Evolutionary conservation across 2,113 vertebrate species (phyloP).

Genomic region (Passer montanus): DNA sequence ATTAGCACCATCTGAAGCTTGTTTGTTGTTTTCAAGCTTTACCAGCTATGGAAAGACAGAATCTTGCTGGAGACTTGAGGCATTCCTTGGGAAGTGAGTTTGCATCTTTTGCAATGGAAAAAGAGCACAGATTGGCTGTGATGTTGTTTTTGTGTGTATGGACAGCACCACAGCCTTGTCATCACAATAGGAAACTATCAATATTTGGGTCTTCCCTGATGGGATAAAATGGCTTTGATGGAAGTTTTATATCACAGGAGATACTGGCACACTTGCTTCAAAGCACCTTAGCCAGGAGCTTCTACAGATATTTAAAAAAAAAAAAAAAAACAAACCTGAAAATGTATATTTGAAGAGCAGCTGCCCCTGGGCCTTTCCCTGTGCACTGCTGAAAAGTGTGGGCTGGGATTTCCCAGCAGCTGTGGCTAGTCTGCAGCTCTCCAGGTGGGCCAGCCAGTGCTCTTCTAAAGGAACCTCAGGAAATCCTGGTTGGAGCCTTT

Average conservation of each 20-base stretch:
- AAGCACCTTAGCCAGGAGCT: not conserved
- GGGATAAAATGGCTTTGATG: not conserved
- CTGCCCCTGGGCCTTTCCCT: not conserved
- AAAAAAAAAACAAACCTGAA: not conserved
- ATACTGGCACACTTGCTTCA: not conserved
- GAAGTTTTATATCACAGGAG: not conserved
- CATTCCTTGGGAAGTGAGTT: not conserved
- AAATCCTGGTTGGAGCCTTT: accelerated
- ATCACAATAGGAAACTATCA: not conserved
- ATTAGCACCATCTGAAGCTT: constrained; percentile 46
- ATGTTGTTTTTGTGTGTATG: not conserved
- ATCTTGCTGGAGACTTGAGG: not conserved
- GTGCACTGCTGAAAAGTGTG: not conserved
- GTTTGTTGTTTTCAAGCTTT: constrained; percentile 16
- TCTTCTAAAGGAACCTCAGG: not conserved
- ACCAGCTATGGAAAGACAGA: not conserved
- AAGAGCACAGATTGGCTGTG: not conserved
- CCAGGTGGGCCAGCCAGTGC: not conserved
- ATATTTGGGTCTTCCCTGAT: not conserved
- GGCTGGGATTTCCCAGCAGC: not conserved
- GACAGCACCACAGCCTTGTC: not conserved
- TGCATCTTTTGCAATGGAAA: not conserved
- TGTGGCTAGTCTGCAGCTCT: not conserved
- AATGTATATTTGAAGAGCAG: not conserved
- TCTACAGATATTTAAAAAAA: not conserved